A percentile compares a stretch with the other conserved stretches of the same genome.
Conservation (phyloP, 2,888 invertebrate species). For the Limenitis arthemis region DNA sequence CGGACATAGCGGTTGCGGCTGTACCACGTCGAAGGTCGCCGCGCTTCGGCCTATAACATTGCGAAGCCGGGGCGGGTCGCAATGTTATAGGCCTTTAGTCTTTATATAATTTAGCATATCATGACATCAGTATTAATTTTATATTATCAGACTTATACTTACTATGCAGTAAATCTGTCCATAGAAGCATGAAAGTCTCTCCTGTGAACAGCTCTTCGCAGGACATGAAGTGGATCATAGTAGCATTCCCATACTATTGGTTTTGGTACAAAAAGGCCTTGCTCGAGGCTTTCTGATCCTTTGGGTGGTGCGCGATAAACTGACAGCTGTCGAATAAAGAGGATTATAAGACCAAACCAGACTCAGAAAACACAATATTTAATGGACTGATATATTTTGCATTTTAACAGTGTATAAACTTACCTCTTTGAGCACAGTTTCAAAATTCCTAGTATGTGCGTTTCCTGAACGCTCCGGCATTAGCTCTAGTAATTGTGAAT, state of each 20-base stretch:
- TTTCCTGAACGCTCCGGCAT: conserved; percentile 98
- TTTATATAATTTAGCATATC: too few species aligned
- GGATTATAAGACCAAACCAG: neutral
- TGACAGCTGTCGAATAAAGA: conserved; percentile 71
- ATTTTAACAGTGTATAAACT: neutral
- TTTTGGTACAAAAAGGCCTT: conserved; percentile 91
- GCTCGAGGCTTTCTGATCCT: conserved; percentile 84
- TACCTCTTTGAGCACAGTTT: conserved; percentile 85
- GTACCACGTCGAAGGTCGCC: too few species aligned
- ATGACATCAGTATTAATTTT: too few species aligned
- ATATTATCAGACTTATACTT: conserved; percentile 46
- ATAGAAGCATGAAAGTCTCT: conserved; percentile 95
- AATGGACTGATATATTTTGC: neutral
- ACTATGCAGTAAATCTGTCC: conserved; percentile 94
- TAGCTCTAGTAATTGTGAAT: conserved; percentile 93
- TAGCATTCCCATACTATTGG: conserved; percentile 91
- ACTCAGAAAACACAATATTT: neutral
- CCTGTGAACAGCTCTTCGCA: conserved; percentile 91
- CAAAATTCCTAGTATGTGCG: conserved; percentile 90
- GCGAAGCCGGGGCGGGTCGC: too few species aligned
- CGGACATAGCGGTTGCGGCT: too few species aligned
- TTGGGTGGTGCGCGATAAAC: conserved; percentile 87
- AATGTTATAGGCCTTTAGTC: too few species aligned
- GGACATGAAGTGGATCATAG: conserved; percentile 95
- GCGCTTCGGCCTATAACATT: too few species aligned